Evolutionary conservation across 2,113 vertebrate genomes (phyloP).

Genomic region (Panurus biarmicus): DNA sequence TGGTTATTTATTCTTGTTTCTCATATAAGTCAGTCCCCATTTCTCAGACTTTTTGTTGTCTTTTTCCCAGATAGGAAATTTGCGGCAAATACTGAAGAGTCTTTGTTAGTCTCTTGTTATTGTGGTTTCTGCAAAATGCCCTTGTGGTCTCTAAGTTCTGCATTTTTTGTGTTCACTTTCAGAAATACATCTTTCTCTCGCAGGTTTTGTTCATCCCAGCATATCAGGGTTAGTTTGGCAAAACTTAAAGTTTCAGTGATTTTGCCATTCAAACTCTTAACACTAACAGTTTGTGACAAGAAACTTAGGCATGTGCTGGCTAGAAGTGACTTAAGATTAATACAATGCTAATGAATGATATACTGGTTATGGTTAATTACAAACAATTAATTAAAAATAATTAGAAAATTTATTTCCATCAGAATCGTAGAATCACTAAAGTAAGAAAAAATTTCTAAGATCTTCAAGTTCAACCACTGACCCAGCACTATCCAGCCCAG

Average conservation of each 20-base stretch:
- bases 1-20: background rate
- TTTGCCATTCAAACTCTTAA: background rate
- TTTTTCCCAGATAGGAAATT: background rate
- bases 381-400: background rate
- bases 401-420: background rate
- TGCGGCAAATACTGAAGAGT: background rate
- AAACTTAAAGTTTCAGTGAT: background rate
- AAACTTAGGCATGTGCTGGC: rapidly evolving
- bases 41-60: background rate
- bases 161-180: background rate
- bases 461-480: background rate
- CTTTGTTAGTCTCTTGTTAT: background rate
- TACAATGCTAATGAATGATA: background rate
- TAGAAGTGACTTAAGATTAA: background rate
- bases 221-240: background rate
- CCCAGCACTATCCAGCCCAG: background rate
- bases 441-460: background rate
- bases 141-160: background rate
- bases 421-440: background rate
- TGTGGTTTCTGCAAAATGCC: background rate
- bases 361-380: background rate
- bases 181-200: background rate
- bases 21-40: no score
- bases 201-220: background rate
- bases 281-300: background rate